Evolutionary conservation across 2,797 vertebrate genomes (phyloP).

Genomic region (Danio jaintianensis): DNA sequence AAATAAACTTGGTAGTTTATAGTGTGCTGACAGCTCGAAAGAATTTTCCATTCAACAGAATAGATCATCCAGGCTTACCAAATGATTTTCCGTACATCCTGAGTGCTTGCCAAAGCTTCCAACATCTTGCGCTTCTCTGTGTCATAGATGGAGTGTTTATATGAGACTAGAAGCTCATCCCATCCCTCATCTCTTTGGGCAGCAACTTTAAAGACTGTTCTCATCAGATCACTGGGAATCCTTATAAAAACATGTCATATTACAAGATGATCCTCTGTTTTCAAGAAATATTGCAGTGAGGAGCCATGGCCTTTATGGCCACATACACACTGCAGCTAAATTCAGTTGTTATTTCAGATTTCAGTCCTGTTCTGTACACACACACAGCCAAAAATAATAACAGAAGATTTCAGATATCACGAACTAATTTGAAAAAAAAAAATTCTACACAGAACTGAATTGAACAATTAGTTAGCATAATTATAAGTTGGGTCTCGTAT

Average conservation of each 20-base stretch:
- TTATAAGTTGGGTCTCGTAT: no score
- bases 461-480: no score
- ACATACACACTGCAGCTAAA: no score
- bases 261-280: slow-evolving; percentile 1
- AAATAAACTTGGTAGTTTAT: neutral
- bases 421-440: no score
- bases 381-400: no score
- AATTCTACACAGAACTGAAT: no score
- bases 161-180: slow-evolving; percentile 76
- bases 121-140: slow-evolving; percentile 89
- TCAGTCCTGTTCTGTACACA: no score
- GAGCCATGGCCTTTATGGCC: neutral
- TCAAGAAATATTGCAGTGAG: neutral
- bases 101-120: slow-evolving; percentile 86
- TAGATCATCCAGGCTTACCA: slow-evolving; percentile 76
- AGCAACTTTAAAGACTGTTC: slow-evolving; percentile 84
- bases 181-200: slow-evolving; percentile 83
- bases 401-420: no score
- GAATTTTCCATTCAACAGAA: neutral
- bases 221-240: slow-evolving; percentile 88
- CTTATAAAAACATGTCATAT: slow-evolving; percentile 71
- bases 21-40: neutral
- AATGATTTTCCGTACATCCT: slow-evolving; percentile 76
- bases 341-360: no score
- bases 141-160: slow-evolving; percentile 76